These are phyloP conservation scores for Sardina pilchardus DNA, from an alignment of 2,113 vertebrate genomes.

Conservation along the genomic window DNA sequence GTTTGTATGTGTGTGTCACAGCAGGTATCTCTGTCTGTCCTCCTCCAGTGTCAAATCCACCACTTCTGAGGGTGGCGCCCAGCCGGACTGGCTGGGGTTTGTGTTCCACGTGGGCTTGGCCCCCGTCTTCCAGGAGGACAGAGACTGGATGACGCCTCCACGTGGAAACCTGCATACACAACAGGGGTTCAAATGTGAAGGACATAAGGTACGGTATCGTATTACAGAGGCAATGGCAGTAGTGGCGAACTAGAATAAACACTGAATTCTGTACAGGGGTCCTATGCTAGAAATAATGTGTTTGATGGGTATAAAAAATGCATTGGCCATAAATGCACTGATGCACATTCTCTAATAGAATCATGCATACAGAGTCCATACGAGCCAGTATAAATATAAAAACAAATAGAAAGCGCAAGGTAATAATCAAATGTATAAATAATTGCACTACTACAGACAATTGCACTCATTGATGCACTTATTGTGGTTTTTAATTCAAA, in stretches of 20 bases:
- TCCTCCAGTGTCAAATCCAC: conserved; percentile 97
- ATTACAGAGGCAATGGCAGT: neutral
- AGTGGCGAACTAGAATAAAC: too few relatives aligned
- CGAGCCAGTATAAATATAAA: too few relatives aligned
- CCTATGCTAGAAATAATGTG: neutral
- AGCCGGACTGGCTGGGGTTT: conserved; percentile 84
- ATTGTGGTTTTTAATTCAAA: too few relatives aligned
- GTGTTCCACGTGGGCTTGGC: conserved; percentile 84
- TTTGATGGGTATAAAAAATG: neutral
- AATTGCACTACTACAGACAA: too few relatives aligned
- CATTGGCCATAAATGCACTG: neutral
- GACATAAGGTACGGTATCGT: neutral
- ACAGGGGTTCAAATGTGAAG: neutral
- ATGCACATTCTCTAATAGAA: neutral
- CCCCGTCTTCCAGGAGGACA: conserved; percentile 89
- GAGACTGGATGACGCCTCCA: conserved; percentile 93
- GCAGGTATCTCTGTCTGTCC: conserved; percentile 92
- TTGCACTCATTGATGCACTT: too few relatives aligned
- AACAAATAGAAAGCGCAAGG: neutral
- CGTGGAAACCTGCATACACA: conserved; percentile 79
- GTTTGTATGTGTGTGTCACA: conserved; percentile 75
- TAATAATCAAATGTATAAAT: neutral
- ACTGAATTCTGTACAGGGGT: too few relatives aligned
- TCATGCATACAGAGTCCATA: neutral
- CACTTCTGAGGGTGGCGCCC: conserved; percentile 90